Evolutionary conservation across 2,888 invertebrate species (phyloP).

Genomic region (Meta bourneti): DNA sequence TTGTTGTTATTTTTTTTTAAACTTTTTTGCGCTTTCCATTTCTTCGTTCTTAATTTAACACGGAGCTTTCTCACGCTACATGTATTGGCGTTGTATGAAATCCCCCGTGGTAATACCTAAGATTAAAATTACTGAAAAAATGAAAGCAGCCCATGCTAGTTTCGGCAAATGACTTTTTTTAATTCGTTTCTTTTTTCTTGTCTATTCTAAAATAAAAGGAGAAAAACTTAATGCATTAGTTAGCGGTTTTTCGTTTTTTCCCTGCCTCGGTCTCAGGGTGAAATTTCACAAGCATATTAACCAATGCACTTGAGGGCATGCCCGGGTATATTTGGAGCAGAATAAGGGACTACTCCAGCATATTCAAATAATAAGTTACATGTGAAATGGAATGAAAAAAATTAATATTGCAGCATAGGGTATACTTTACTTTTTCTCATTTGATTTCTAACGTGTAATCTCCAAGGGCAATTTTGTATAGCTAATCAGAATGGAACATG

Average conservation of each 20-base stretch:
- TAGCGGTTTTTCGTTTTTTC: slow-evolving; percentile 22
- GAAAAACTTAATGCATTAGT: slow-evolving; percentile 57
- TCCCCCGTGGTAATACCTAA: slow-evolving; percentile 45
- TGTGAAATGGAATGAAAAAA: too few species aligned
- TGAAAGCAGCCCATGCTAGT: slow-evolving; percentile 46
- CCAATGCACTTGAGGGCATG: not conserved
- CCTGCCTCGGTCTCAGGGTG: not conserved
- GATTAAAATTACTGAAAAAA: slow-evolving; percentile 71
- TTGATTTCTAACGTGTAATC: too few species aligned
- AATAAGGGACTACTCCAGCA: too few species aligned
- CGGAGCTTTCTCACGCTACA: slow-evolving; percentile 19
- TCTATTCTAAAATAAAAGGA: not conserved
- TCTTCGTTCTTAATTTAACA: slow-evolving; percentile 50
- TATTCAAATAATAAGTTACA: too few species aligned
- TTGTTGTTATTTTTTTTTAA: slow-evolving; percentile 28
- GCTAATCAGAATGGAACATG: too few species aligned
- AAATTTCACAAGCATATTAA: not conserved
- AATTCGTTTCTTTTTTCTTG: not conserved
- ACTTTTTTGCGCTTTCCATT: slow-evolving; percentile 16
- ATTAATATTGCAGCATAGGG: too few species aligned
- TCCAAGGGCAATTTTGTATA: too few species aligned
- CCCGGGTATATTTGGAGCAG: too few species aligned
- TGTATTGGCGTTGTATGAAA: slow-evolving; percentile 62
- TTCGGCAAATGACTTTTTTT: slow-evolving; percentile 63
- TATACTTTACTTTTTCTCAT: too few species aligned